Evolutionary conservation across 2,888 invertebrate genomes (phyloP).

Genomic region (Rhimphoctona megacephalus): DNA sequence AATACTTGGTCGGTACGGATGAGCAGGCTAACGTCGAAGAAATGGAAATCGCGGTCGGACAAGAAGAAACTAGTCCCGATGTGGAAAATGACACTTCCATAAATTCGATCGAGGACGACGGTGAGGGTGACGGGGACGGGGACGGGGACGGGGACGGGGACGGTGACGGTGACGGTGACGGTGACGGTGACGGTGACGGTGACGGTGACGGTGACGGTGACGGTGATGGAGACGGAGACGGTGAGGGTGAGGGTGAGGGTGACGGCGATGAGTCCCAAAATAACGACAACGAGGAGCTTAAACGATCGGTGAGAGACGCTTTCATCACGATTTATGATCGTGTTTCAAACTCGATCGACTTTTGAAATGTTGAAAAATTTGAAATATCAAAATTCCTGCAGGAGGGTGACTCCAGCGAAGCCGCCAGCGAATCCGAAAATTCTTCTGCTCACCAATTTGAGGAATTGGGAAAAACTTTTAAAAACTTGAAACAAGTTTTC

Average conservation of each 20-base stretch:
- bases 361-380: neutral
- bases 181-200: conserved; percentile 45
- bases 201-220: neutral
- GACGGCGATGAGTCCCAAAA: conserved; percentile 15
- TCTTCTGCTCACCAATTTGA: conserved; percentile 18
- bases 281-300: conserved; percentile 48
- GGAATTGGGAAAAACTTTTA: conserved; percentile 40
- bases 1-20: conserved; percentile 76
- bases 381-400: neutral
- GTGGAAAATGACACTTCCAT: conserved; percentile 56
- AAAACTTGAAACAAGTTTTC: conserved; percentile 37
- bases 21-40: conserved; percentile 76
- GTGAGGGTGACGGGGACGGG: neutral
- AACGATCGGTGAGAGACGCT: conserved; percentile 40
- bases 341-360: neutral
- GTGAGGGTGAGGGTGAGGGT: too few relatives aligned
- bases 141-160: conserved; percentile 40
- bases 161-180: conserved; percentile 27
- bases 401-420: conserved; percentile 66
- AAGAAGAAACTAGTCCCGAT: conserved; percentile 65
- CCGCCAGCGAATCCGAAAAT: conserved; percentile 55
- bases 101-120: conserved; percentile 58
- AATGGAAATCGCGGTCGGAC: conserved; percentile 79
- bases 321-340: neutral
- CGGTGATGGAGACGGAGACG: conserved; percentile 38